Percentiles rank a stretch among this genome's conserved stretches.
phyloP scores from a whole-genome alignment of 2,113 vertebrate genomes.

The Myiagra hebetior region DNA sequence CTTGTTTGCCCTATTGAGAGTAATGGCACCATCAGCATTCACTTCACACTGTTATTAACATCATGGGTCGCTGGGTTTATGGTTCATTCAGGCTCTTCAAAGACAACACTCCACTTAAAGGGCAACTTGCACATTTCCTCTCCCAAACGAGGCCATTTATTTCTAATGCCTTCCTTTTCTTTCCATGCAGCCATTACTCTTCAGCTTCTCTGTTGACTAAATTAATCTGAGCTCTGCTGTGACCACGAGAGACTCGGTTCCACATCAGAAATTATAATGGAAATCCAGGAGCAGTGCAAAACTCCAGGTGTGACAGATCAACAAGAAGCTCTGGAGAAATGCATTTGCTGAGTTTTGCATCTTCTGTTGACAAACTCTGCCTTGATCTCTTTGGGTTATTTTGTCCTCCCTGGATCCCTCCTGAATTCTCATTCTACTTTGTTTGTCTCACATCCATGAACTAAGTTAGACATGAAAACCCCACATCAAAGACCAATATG shows the following conservation, averaged over 20 bases:
- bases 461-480: neutral
- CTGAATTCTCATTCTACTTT: neutral
- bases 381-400: neutral
- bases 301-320: neutral
- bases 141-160: slow-evolving; percentile 26
- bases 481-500: neutral
- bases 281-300: neutral
- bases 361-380: neutral
- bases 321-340: neutral
- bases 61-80: slow-evolving; percentile 58
- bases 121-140: slow-evolving; percentile 66
- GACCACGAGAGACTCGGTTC: neutral
- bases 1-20: slow-evolving; percentile 66
- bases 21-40: neutral
- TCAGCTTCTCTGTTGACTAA: neutral
- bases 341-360: neutral
- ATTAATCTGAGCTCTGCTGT: neutral
- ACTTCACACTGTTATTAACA: slow-evolving; percentile 8
- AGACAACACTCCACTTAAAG: slow-evolving; percentile 61
- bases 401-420: neutral
- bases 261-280: neutral
- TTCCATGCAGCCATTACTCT: neutral
- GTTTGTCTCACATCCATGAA: neutral
- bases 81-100: slow-evolving; percentile 14
- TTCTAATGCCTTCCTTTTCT: slow-evolving; percentile 12